These are phyloP conservation scores for Anser cygnoides DNA, from an alignment of 2,113 vertebrate species.

Conservation along the genomic window DNA sequence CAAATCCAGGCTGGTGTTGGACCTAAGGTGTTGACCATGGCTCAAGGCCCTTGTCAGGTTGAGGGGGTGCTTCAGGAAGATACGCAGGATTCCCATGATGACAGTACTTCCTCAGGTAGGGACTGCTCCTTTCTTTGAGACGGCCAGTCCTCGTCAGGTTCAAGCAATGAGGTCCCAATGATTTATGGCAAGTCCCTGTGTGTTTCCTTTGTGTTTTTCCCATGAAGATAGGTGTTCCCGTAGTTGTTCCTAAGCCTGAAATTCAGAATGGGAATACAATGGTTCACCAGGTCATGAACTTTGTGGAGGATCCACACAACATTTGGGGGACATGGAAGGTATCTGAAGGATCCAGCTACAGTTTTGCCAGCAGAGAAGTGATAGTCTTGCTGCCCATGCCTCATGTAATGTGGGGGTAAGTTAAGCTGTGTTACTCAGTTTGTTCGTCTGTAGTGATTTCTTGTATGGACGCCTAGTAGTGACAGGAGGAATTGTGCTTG, in stretches of 20 bases:
- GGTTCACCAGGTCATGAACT: background rate
- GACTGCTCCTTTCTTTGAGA: background rate
- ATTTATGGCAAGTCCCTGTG: background rate
- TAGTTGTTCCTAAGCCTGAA: background rate
- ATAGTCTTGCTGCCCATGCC: accelerated
- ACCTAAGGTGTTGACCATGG: background rate
- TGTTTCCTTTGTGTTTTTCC: background rate
- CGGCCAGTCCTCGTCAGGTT: background rate
- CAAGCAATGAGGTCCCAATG: background rate
- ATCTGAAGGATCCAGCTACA: background rate
- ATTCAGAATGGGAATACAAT: background rate
- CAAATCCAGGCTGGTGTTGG: background rate
- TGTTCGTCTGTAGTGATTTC: background rate
- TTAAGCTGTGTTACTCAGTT: background rate
- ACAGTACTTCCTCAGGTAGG: background rate
- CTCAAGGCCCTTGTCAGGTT: background rate
- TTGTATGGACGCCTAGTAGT: background rate
- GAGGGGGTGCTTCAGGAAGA: background rate
- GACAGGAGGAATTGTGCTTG: background rate
- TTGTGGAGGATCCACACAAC: background rate
- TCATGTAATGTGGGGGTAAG: background rate
- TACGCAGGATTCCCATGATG: background rate
- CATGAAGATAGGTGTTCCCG: background rate
- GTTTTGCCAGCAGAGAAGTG: background rate
- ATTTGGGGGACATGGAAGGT: background rate